phyloP scores from a whole-genome alignment of 2,113 vertebrate species.

The Tilapia sparmanii region DNA sequence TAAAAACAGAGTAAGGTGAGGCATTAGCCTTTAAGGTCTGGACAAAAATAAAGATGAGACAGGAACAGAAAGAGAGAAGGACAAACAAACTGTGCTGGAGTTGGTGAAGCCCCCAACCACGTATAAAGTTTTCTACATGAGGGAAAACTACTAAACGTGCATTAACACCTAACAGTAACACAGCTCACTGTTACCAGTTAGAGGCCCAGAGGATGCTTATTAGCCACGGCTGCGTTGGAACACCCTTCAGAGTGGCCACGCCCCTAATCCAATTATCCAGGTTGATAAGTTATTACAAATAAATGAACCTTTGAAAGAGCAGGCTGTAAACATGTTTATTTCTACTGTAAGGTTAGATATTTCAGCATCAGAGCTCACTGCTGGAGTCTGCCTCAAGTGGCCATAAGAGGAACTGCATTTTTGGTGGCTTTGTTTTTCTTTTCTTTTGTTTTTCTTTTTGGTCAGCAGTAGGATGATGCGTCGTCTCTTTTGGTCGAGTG shows the following conservation, averaged over 20 bases:
- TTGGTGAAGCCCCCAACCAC: too few species aligned
- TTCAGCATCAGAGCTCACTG: background rate
- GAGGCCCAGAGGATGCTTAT: background rate
- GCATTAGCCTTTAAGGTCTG: background rate
- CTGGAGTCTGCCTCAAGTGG: background rate
- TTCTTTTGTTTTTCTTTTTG: too few species aligned
- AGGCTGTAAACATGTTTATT: background rate
- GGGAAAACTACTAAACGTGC: background rate
- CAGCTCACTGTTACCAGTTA: background rate
- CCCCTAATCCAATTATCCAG: background rate
- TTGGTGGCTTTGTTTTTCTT: background rate
- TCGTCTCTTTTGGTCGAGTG: background rate
- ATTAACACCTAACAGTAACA: background rate
- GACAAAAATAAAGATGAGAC: background rate
- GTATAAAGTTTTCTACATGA: background rate
- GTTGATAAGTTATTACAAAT: background rate
- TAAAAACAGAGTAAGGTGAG: background rate
- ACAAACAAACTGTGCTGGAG: rapidly evolving
- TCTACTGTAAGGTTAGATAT: rapidly evolving
- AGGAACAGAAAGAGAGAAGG: background rate
- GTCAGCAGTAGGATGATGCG: rapidly evolving
- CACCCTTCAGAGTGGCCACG: background rate
- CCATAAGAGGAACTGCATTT: background rate
- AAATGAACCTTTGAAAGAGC: rapidly evolving
- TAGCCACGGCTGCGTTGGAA: background rate